These are phyloP conservation scores for Heterotis niloticus DNA, from an alignment of 2,113 vertebrate genomes.

Conservation along the genomic window DNA sequence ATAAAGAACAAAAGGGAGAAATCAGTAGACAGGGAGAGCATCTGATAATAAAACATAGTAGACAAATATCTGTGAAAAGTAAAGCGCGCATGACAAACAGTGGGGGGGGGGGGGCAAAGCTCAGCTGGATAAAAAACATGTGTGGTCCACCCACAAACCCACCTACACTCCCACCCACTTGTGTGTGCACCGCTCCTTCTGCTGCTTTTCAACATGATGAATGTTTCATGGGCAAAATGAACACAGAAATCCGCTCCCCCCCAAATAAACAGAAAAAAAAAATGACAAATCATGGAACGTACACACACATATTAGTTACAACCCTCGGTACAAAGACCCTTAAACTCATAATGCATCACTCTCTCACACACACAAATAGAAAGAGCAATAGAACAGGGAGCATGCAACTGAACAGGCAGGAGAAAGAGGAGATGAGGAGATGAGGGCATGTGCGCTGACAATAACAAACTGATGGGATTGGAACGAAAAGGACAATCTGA, in stretches of 20 bases:
- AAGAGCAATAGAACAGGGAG: slow-evolving; percentile 26
- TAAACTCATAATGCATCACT: background rate
- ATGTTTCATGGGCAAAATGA: background rate
- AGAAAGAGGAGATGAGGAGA: background rate
- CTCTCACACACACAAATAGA: background rate
- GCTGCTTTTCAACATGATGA: background rate
- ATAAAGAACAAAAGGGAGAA: background rate
- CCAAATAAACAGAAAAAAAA: background rate
- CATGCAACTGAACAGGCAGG: slow-evolving; percentile 45
- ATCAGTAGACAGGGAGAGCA: background rate
- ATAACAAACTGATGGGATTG: background rate
- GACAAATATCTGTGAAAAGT: background rate
- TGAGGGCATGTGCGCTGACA: background rate
- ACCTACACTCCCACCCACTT: no score
- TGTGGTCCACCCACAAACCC: no score
- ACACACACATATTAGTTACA: background rate
- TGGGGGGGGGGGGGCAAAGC: background rate
- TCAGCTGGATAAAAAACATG: no score
- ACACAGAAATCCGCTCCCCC: background rate
- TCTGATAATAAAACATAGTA: background rate
- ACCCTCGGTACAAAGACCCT: slow-evolving; percentile 21
- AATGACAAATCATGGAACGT: no score
- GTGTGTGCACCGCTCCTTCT: background rate
- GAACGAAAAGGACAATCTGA: background rate
- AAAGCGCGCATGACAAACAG: background rate